Evolutionary conservation across 2,113 vertebrate species (phyloP).

Genomic region (Sylvia atricapilla): DNA sequence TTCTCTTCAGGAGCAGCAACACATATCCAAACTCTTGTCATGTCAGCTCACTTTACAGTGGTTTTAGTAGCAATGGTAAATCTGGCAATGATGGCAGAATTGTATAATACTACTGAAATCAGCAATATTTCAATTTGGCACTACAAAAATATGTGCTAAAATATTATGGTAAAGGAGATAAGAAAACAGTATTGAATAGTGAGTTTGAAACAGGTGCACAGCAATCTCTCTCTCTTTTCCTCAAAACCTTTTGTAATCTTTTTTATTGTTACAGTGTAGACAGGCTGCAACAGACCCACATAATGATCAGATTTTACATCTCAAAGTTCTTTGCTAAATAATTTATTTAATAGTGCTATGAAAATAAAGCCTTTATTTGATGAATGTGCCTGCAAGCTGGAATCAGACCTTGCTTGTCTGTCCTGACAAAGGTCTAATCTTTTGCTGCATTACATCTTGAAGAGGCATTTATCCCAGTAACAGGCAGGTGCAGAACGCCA

Average conservation of each 20-base stretch:
- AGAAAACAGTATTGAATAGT: constrained; percentile 25
- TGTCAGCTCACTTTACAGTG: background rate
- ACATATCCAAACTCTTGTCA: background rate
- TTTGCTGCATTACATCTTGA: constrained; percentile 18
- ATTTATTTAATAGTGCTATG: constrained; percentile 37
- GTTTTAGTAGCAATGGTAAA: constrained; percentile 35
- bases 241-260: constrained; percentile 37
- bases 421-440: constrained; percentile 53
- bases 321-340: constrained; percentile 28
- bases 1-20: background rate
- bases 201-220: background rate
- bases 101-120: constrained; percentile 2
- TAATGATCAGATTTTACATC: constrained; percentile 44
- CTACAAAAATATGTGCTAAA: constrained; percentile 26
- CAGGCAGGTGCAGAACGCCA: constrained; percentile 30
- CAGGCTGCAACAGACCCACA: background rate
- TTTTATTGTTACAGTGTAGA: constrained; percentile 28
- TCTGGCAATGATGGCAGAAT: background rate
- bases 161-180: constrained; percentile 41
- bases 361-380: constrained; percentile 54
- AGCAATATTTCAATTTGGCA: background rate
- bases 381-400: constrained; percentile 17
- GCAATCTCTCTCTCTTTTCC: background rate
- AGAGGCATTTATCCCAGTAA: constrained; percentile 41
- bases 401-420: constrained; percentile 56